These are phyloP conservation scores for Rhinolophus ferrumequinum DNA, from an alignment of 2,113 vertebrate genomes.

Conservation along the genomic window DNA sequence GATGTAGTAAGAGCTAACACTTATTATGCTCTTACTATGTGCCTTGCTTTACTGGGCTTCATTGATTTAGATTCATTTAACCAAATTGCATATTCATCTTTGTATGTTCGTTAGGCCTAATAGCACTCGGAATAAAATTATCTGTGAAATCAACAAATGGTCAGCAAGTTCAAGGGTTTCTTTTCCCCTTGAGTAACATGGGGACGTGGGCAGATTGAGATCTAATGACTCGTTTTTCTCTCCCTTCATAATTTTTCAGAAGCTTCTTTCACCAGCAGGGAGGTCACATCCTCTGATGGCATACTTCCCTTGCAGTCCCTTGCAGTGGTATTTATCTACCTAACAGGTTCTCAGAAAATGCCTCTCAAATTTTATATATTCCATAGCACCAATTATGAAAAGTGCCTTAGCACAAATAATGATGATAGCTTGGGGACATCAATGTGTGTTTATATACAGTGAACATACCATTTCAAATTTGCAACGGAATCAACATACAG, in stretches of 20 bases:
- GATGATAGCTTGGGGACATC: neutral
- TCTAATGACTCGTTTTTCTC: neutral
- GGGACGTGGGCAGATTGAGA: neutral
- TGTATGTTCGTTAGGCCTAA: neutral
- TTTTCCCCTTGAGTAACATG: neutral
- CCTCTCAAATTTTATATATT: neutral
- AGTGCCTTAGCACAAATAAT: neutral
- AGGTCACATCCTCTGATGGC: neutral
- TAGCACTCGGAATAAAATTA: neutral
- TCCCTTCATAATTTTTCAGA: constrained; percentile 19
- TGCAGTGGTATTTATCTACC: too few species aligned
- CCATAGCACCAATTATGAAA: neutral
- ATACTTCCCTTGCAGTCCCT: neutral
- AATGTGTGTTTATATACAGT: too few species aligned
- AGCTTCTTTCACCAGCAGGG: neutral
- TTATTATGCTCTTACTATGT: neutral
- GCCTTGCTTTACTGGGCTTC: neutral
- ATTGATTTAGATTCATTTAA: neutral
- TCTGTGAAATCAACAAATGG: neutral
- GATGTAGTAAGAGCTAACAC: neutral
- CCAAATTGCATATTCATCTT: neutral
- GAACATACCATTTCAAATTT: neutral
- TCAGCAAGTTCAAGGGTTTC: neutral
- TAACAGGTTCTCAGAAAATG: neutral
- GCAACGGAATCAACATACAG: neutral